Percentiles rank a stretch among this genome's conserved stretches.
Conservation (phyloP, 2,888 invertebrate genomes). For the Pristionchus exspectatus region DNA sequence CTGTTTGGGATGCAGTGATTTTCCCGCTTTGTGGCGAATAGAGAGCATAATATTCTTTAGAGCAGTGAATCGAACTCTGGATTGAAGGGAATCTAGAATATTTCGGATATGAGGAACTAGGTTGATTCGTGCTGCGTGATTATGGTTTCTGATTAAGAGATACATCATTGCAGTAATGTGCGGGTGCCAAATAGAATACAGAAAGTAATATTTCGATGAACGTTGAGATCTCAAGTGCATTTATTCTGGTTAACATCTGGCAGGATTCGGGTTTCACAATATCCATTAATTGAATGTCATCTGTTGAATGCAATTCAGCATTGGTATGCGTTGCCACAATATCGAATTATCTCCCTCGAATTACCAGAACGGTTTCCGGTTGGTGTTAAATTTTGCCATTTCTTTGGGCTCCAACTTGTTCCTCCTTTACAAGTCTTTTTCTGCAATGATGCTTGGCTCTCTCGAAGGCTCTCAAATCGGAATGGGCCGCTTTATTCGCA, state of each 20-base stretch:
- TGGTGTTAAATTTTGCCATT: not conserved
- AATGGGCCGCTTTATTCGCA: conserved; percentile 37
- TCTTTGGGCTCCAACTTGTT: not conserved
- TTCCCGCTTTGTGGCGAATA: too few species aligned
- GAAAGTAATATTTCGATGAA: too few species aligned
- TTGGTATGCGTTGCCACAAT: not conserved
- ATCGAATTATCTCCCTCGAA: not conserved
- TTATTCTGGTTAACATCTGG: too few species aligned
- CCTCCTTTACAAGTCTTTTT: not conserved
- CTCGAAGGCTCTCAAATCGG: not conserved
- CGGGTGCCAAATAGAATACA: too few species aligned
- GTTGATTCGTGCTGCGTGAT: not conserved
- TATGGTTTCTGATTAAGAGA: too few species aligned
- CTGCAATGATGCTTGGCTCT: not conserved
- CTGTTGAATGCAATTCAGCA: not conserved
- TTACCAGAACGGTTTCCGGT: conserved; percentile 1
- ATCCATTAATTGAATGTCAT: not conserved
- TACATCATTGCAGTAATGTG: too few species aligned
- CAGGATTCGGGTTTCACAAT: not conserved
- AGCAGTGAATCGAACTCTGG: too few species aligned
- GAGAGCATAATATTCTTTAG: too few species aligned
- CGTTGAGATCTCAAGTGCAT: too few species aligned
- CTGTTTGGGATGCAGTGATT: too few species aligned
- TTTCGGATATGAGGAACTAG: not conserved
- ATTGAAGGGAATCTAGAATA: too few species aligned